Evolutionary conservation across 2,888 invertebrate species (phyloP), one percentile per base, ranked within the genome.

Genomic region (Rhogogaster chlorosoma): DNA sequence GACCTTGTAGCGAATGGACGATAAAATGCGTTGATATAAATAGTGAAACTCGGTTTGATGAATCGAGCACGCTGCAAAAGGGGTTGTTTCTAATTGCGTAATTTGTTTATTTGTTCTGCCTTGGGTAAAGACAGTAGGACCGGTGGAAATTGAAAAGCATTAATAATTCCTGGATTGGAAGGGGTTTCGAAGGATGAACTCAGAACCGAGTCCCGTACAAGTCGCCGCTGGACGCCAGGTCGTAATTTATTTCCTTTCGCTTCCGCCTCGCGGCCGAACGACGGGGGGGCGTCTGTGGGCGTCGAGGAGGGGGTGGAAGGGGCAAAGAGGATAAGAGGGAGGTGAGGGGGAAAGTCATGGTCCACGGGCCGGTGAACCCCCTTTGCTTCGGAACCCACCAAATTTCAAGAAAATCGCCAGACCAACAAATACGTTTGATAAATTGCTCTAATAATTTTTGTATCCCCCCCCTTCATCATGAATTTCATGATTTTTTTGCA

Each of bases 171-270:
- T 22, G 70, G 32, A 80, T 78, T 61, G 84, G 84, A 82, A 84
- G 84, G 87, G 88, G 78, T 80, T 82, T 53, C 36, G 57, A 80
- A 87, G 88, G 88, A 89, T 88, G 88, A 88, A 83, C 83, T 83
- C 83, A 70, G 83, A 45, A 87, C 85, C 86, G 83, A 86, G 87
- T 83, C 87, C 87, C 86, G 88, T 88, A 88, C 89, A 89, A 90
- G 89, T 89, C 88, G 89, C 89, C 88, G 88, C 89, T 89, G 91
- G 90, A 90, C 90, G 89, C 88, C 87, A 90, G 89, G 88, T 90
- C 22, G 91, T 92, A 91, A 93, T 93, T 93, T 93, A 93, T 93
- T 89, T 92, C 90, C 90, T 89, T 90, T 90, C 90, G 91, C 91
- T 93, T 93, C 93, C 93, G 92, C 90, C 90, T 91, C 91, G 90